These are phyloP conservation scores for Lepidochrysops patricia DNA, from an alignment of 2,888 invertebrate genomes.

Conservation along the genomic window DNA sequence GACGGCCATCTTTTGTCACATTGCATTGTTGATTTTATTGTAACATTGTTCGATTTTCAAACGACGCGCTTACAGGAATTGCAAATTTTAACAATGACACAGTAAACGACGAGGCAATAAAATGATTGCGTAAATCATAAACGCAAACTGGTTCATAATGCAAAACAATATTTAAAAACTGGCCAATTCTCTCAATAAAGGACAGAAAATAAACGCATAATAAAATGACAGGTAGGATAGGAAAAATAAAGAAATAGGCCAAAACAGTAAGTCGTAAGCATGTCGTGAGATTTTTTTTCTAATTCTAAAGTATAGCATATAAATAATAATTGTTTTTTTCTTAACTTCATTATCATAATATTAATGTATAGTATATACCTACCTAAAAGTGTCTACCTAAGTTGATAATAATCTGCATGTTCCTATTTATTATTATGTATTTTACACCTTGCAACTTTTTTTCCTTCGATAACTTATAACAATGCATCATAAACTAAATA, in stretches of 20 bases:
- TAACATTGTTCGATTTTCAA: not conserved
- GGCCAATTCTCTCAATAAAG: not conserved
- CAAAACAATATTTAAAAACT: not conserved
- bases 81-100: not conserved
- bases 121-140: not conserved
- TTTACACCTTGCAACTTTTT: too few relatives aligned
- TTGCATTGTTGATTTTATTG: not conserved
- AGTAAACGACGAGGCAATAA: not conserved
- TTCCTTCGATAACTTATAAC: too few relatives aligned
- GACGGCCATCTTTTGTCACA: conserved; percentile 4
- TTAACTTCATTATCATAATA: too few relatives aligned
- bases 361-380: too few relatives aligned
- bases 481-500: too few relatives aligned
- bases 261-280: conserved; percentile 2
- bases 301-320: too few relatives aligned
- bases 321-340: too few relatives aligned
- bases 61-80: not conserved
- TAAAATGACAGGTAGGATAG: not conserved
- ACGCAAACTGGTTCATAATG: not conserved
- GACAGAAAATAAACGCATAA: not conserved
- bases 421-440: too few relatives aligned
- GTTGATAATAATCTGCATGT: too few relatives aligned
- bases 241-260: not conserved
- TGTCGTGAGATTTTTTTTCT: too few relatives aligned
- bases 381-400: too few relatives aligned